Conservation (phyloP, 2,888 invertebrate species). For the Lymantria monacha region DNA sequence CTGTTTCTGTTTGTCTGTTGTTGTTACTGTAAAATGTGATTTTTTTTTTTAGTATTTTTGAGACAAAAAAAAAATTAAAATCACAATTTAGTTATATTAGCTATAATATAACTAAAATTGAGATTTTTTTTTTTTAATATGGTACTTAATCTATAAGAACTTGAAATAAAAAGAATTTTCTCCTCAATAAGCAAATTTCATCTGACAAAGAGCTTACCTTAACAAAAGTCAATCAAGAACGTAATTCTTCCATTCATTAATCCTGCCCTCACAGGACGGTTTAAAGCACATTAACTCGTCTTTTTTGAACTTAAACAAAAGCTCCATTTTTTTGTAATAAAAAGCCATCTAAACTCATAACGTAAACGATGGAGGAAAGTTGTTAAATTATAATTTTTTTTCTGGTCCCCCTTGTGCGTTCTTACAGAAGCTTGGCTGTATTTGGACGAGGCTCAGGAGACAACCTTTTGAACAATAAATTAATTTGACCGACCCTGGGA, state of each 20-base stretch:
- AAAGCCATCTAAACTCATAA: constrained; percentile 15
- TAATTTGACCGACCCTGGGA: constrained; percentile 50
- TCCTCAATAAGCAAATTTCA: not conserved
- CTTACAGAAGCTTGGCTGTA: constrained; percentile 21
- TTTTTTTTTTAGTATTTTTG: too few species aligned
- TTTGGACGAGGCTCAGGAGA: constrained; percentile 35
- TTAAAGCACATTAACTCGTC: constrained; percentile 7
- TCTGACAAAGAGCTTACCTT: not conserved
- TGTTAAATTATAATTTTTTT: constrained; percentile 29
- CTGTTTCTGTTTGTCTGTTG: too few species aligned
- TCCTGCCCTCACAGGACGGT: constrained; percentile 4
- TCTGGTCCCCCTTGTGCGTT: constrained; percentile 3
- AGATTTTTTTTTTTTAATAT: too few species aligned
- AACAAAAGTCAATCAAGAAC: constrained; percentile 2
- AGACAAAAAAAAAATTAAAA: too few species aligned
- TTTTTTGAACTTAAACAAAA: constrained; percentile 15
- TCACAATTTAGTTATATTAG: too few species aligned
- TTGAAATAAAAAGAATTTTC: not conserved
- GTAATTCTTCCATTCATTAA: not conserved
- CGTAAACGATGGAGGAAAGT: constrained; percentile 24
- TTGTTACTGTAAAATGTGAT: too few species aligned
- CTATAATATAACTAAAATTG: too few species aligned
- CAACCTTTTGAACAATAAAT: constrained; percentile 60
- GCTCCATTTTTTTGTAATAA: constrained; percentile 8
- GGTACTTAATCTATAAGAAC: not conserved